These are phyloP conservation scores for Lepisosteus oculatus DNA, from an alignment of 2,113 vertebrate species.

Conservation along the genomic window DNA sequence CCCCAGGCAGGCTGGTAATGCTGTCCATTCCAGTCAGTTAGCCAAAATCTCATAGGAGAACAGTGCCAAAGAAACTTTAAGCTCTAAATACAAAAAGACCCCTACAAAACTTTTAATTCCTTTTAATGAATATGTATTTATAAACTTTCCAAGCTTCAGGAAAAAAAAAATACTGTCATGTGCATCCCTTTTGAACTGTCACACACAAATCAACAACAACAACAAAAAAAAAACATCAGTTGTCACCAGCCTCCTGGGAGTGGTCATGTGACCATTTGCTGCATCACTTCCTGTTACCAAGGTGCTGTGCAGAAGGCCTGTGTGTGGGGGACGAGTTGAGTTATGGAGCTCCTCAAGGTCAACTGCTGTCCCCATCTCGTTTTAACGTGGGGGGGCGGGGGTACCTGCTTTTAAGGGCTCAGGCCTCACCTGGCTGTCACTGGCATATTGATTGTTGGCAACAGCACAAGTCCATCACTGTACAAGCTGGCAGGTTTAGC, in stretches of 20 bases:
- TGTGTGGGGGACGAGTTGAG: neutral
- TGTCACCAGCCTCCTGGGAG: neutral
- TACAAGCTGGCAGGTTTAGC: too few species aligned
- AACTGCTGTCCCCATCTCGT: neutral
- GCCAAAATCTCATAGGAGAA: slow-evolving; percentile 32
- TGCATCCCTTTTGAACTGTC: slow-evolving; percentile 43
- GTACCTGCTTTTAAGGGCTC: too few species aligned
- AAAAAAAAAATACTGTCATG: slow-evolving; percentile 29
- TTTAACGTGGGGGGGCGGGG: too few species aligned
- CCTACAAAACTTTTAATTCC: slow-evolving; percentile 59
- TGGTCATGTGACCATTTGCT: slow-evolving; percentile 10
- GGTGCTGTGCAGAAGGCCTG: neutral
- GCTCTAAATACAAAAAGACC: slow-evolving; percentile 65
- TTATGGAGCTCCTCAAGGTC: neutral
- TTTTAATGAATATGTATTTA: slow-evolving; percentile 14
- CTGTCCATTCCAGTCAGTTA: slow-evolving; percentile 51
- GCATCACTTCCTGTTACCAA: neutral
- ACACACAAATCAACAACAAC: neutral
- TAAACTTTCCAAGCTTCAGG: slow-evolving; percentile 26
- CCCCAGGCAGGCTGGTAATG: slow-evolving; percentile 10
- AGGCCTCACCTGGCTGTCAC: too few species aligned
- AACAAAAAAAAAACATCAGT: slow-evolving; percentile 12
- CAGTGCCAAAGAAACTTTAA: slow-evolving; percentile 42
- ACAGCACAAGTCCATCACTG: too few species aligned
- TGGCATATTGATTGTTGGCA: too few species aligned